Base-by-base conservation (phyloP, 2,113 vertebrate genomes). In the Coturnix japonica region DNA sequence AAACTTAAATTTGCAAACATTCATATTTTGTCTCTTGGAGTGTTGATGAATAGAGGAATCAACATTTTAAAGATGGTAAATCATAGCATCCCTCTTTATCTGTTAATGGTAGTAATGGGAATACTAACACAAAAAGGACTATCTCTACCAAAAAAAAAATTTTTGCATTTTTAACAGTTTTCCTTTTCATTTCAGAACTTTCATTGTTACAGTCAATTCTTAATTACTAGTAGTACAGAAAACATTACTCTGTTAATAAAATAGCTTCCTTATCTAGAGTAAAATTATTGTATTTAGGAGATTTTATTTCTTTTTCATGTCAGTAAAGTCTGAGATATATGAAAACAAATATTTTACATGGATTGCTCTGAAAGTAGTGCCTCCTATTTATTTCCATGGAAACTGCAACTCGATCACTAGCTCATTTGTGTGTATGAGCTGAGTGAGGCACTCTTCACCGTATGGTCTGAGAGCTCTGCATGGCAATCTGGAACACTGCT, bases 191-290 rank as follows among this genome's bases (percentile, higher is more conserved):
- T 69, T n/a, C 4, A 54, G 30, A 70, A 31, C 5, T 79, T 85
- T 39, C 4, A 39, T 31, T 57, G 35, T 0, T 26, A 71, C 8
- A 37, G 23, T 15, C 0, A 0, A 35, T 8, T 75, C 8, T 28
- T 23, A 61, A 5, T 4, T 23, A 70, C 6, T 63, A 76, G 11
- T 3, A 80, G 10, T 11, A 28, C 53, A 17, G 28, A 28, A 54
- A 17, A 54, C 5, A 18, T 31, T 31, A 9, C 8, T 59, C 3
- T 21, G 5, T 33, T 57, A 79, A 89, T 47, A 69, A 35, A 9
- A 0, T 2, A 11, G 28, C 72, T 81, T 71, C 14, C 6, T 47
- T 51, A 46, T 19, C 20, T 46, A 28, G 8, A 78, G 54, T 67
- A 8, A 81, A 66, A 33, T 25, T 0, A 46, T 25, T 2, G 4